phyloP scores from a whole-genome alignment of 2,888 invertebrate species.

The Maniola hyperantus region DNA sequence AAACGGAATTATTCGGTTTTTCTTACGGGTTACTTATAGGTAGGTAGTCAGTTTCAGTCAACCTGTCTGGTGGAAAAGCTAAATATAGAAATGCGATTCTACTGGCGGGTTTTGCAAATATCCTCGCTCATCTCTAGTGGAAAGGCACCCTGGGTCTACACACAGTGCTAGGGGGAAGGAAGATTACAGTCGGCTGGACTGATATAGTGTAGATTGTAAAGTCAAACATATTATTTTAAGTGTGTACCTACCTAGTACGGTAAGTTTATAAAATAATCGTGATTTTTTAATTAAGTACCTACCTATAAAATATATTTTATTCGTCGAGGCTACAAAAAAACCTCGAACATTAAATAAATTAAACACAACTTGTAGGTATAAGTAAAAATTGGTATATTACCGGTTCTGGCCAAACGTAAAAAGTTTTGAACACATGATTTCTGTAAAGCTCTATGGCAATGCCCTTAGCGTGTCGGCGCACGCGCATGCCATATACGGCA shows the following conservation, averaged over 20 bases:
- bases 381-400: not conserved
- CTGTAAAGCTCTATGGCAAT: conserved; percentile 51
- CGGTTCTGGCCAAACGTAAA: conserved; percentile 11
- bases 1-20: too few relatives aligned
- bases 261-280: not conserved
- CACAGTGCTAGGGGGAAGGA: conserved; percentile 55
- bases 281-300: not conserved
- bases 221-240: not conserved
- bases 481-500: conserved; percentile 73
- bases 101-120: not conserved
- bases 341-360: not conserved
- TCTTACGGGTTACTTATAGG: too few relatives aligned
- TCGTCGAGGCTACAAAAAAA: not conserved
- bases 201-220: too few relatives aligned
- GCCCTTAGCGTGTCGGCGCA: conserved; percentile 62
- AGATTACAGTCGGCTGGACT: conserved; percentile 56
- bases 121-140: not conserved
- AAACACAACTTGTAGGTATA: not conserved
- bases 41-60: too few relatives aligned
- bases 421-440: conserved; percentile 23
- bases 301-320: not conserved
- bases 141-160: conserved; percentile 4
- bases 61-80: too few relatives aligned
- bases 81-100: not conserved
- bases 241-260: not conserved